Evolutionary conservation across 2,888 invertebrate species (phyloP), one percentile per base, ranked within the genome.

Genomic region (Pristionchus maxplancki): DNA sequence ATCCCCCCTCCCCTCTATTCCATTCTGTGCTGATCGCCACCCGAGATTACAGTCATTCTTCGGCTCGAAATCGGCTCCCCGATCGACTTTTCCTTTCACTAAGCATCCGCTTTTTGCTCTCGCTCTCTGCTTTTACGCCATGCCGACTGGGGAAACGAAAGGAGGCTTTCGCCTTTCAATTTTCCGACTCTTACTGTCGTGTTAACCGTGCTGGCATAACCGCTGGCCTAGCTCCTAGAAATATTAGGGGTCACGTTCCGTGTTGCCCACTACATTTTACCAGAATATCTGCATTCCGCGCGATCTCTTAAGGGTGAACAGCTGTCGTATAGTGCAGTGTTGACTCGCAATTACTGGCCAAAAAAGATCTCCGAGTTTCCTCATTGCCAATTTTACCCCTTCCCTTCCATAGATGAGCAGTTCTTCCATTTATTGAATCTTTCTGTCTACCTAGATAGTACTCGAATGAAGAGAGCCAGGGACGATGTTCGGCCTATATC

Each of bases 1-100:
- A 44, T 44, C 44, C 48, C 13, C 40, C 44, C 20, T 28, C n/a
- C 34, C 13, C 44, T 28, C 78, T 28, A 13, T 78, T 28, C 20
- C 78, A 48, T 78, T 48, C 44, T 48, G 44, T 44, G 44, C 78
- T 48, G 78, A 78, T 78, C 78, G 44, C 44, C 44, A 78, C 11
- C 15, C n/a, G 17, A 78, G 78, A 78, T 78, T 78, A 48, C 44
- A 78, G 44, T 44, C 78, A 44, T 44, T 78, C 78, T 78, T 78
- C 44, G 11, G 44, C 44, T 9, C 71, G 78, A 78, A 78, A 78
- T 78, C 44, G 78, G 58, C 74, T 74, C 40, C 74, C 24, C 24
- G 9, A 67, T 34, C 71, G 24, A 64, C 71, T 71, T 71, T 71
- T 71, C 71, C 71, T 71, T 71, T 71, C 71, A 50, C 20, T 20